These are phyloP conservation scores for Chinchilla lanigera DNA, from an alignment of 2,113 vertebrate genomes.

Conservation along the genomic window DNA sequence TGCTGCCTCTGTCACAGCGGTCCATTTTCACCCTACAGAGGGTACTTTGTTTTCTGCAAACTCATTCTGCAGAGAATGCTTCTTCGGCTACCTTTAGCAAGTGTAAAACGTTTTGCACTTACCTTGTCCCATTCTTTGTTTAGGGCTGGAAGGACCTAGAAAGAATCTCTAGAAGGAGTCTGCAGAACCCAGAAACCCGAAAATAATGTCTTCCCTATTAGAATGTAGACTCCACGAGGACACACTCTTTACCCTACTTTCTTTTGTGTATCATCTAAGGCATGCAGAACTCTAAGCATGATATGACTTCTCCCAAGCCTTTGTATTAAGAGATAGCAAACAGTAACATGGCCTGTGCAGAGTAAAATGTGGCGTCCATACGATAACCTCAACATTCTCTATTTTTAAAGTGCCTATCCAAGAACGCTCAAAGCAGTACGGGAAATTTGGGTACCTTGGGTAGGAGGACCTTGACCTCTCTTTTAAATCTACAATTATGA, in stretches of 20 bases:
- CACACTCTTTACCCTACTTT: background rate
- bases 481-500: background rate
- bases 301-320: background rate
- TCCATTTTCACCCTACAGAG: background rate
- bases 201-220: background rate
- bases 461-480: background rate
- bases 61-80: background rate
- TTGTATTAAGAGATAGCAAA: background rate
- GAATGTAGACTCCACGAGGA: background rate
- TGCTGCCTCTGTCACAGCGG: background rate
- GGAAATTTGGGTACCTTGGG: background rate
- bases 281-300: background rate
- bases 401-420: background rate
- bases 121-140: background rate
- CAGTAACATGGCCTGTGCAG: too few species aligned
- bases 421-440: background rate
- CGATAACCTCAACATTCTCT: background rate
- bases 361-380: background rate
- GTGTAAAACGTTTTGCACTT: background rate
- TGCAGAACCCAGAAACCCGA: background rate
- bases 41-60: background rate
- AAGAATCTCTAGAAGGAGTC: background rate
- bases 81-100: background rate
- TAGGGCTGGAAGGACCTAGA: background rate
- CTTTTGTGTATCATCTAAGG: background rate